Evolutionary conservation across 2,797 vertebrate genomes (phyloP).

Genomic region (Sus cebifrons): DNA sequence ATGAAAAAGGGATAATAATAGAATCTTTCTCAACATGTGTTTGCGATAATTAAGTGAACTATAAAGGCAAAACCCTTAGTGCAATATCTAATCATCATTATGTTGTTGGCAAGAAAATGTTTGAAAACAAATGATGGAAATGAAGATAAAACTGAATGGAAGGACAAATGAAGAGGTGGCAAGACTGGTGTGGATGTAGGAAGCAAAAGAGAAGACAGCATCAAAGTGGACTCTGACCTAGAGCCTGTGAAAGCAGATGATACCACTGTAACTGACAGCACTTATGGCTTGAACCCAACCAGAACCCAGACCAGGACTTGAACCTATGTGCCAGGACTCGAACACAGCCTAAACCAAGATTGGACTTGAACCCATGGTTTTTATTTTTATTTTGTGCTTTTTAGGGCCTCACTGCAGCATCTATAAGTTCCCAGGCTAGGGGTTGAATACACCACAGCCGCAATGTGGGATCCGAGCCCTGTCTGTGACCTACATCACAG

Average conservation of each 20-base stretch:
- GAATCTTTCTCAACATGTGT: constrained; percentile 4
- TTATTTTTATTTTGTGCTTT: too few species aligned
- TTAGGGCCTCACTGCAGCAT: too few species aligned
- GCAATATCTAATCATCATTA: neutral
- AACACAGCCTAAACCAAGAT: too few species aligned
- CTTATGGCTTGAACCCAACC: too few species aligned
- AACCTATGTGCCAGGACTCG: too few species aligned
- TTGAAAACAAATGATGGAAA: neutral
- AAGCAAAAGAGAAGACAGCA: neutral
- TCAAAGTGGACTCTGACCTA: neutral
- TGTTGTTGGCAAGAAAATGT: neutral
- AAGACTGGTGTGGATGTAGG: neutral
- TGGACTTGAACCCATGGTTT: too few species aligned
- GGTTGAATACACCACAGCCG: too few species aligned
- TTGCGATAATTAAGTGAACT: constrained; percentile 27
- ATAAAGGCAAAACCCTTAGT: constrained; percentile 3
- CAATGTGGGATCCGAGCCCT: too few species aligned
- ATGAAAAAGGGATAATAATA: neutral
- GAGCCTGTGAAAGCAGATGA: neutral
- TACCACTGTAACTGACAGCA: neutral
- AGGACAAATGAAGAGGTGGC: constrained; percentile 20
- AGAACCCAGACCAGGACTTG: too few species aligned
- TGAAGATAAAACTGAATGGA: neutral
- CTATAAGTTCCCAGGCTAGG: too few species aligned
- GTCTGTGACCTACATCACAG: too few species aligned